phyloP scores from a whole-genome alignment of 1,140 invertebrate genomes.

The Lerema accius region DNA sequence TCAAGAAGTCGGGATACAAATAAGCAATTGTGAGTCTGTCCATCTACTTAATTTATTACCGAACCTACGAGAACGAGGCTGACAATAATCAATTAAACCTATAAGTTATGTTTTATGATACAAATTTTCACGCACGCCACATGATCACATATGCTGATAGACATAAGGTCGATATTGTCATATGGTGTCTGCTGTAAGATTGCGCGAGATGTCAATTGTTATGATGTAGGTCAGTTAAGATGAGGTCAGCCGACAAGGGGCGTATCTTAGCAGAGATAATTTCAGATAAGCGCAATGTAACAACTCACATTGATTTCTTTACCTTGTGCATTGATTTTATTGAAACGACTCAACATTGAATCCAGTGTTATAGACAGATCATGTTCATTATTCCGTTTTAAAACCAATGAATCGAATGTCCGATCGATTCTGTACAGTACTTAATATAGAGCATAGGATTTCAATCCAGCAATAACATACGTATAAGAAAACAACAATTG shows the following conservation, averaged over 20 bases:
- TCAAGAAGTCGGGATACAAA: neutral
- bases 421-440: no score
- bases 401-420: neutral
- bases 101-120: slow-evolving; percentile 15
- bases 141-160: neutral
- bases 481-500: no score
- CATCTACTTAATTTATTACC: slow-evolving; percentile 14
- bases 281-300: slow-evolving; percentile 12
- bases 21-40: neutral
- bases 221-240: slow-evolving; percentile 31
- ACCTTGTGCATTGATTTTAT: neutral
- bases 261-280: slow-evolving; percentile 22
- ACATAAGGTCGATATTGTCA: slow-evolving; percentile 1
- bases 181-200: neutral
- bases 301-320: slow-evolving; percentile 19
- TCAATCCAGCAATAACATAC: no score
- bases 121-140: neutral
- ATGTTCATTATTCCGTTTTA: no score
- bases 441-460: no score
- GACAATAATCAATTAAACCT: slow-evolving; percentile 38
- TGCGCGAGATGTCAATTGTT: slow-evolving; percentile 29
- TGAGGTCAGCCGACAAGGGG: slow-evolving; percentile 23
- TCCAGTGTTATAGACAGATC: neutral
- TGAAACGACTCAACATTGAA: neutral
- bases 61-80: slow-evolving; percentile 35